These are phyloP conservation scores for Chaenodraco wilsoni DNA, from an alignment of 2,797 vertebrate species.

Conservation along the genomic window DNA sequence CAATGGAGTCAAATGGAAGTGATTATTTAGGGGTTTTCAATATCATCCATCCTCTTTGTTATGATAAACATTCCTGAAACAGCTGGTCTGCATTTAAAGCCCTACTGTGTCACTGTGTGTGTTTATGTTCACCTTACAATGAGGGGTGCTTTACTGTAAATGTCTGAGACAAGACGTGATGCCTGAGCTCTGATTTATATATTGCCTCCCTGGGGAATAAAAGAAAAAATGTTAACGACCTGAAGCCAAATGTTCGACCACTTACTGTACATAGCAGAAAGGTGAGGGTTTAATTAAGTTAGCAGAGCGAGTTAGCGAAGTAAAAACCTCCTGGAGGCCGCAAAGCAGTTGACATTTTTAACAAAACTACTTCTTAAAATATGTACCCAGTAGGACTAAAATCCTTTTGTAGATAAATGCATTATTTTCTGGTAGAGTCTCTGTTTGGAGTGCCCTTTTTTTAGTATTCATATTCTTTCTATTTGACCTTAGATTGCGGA, in stretches of 20 bases:
- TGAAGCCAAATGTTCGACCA: neutral
- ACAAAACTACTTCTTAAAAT: neutral
- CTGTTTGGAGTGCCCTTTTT: too few relatives aligned
- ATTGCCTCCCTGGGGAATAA: constrained; percentile 13
- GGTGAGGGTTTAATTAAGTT: constrained; percentile 16
- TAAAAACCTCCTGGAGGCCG: neutral
- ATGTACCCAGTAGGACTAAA: too few relatives aligned
- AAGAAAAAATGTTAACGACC: neutral
- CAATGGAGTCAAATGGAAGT: constrained; percentile 14
- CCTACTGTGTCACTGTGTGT: constrained; percentile 46
- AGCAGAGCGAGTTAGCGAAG: neutral
- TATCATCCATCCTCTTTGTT: constrained; percentile 29
- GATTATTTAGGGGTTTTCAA: constrained; percentile 6
- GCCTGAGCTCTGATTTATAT: constrained; percentile 19
- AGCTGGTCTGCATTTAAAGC: constrained; percentile 80
- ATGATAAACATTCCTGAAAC: constrained; percentile 72
- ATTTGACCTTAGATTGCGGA: constrained; percentile 5
- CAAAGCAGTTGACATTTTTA: neutral
- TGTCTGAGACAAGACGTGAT: constrained; percentile 11
- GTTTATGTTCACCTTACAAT: constrained; percentile 34
- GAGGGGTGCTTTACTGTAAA: constrained; percentile 16
- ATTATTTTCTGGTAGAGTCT: too few relatives aligned
- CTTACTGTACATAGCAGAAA: constrained; percentile 3
- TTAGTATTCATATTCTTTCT: neutral
- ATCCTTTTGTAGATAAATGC: too few relatives aligned